Percentiles rank a stretch among this genome's conserved stretches.
Conservation (phyloP, 2,797 vertebrate genomes). For the Chloroceryle inda region DNA sequence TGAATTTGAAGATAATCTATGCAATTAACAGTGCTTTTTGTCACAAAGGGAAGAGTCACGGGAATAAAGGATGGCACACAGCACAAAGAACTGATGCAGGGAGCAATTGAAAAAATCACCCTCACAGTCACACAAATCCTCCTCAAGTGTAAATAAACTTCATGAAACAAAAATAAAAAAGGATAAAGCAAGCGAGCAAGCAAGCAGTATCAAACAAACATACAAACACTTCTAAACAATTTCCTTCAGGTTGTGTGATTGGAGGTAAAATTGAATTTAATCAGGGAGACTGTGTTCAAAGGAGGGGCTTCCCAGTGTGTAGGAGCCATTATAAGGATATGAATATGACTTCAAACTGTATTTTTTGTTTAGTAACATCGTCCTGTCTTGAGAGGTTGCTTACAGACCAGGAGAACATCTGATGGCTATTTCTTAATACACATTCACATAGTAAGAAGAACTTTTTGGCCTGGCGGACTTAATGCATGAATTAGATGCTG, state of each 20-base stretch:
- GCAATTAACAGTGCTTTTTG: slow-evolving; percentile 18
- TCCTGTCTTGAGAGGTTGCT: background rate
- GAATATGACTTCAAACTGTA: background rate
- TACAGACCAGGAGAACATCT: background rate
- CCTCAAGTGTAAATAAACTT: background rate
- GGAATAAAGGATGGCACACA: background rate
- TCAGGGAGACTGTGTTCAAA: background rate
- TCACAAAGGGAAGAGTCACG: background rate
- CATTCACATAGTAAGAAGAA: background rate
- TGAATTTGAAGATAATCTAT: slow-evolving; percentile 18
- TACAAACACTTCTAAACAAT: background rate
- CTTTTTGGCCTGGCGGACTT: background rate
- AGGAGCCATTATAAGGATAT: background rate
- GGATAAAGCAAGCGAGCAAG: background rate
- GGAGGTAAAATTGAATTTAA: background rate
- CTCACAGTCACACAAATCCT: background rate
- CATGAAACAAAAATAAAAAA: background rate
- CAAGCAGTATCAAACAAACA: background rate
- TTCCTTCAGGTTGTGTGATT: background rate
- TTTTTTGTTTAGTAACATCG: background rate
- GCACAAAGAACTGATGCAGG: background rate
- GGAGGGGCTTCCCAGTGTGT: background rate
- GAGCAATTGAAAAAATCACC: background rate
- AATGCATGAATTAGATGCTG: background rate
- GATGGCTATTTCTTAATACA: background rate